These are phyloP conservation scores for Cheilosia impressa DNA, from an alignment of 2,888 invertebrate genomes.

Conservation along the genomic window DNA sequence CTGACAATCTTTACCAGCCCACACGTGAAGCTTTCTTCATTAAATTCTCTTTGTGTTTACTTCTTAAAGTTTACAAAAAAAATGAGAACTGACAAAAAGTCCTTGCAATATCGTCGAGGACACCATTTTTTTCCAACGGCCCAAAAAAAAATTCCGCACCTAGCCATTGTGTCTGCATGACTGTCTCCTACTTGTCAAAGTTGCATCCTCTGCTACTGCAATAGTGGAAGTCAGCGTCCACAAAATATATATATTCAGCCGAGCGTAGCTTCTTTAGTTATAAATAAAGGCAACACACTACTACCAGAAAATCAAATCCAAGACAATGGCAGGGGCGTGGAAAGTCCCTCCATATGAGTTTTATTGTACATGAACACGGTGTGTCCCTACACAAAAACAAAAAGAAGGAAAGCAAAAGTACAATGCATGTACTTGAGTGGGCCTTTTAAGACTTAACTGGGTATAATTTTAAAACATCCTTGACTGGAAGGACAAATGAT, in stretches of 20 bases:
- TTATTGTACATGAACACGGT: constrained; percentile 4
- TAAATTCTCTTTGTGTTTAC: constrained; percentile 4
- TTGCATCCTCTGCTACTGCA: constrained; percentile 41
- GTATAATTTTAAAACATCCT: constrained; percentile 71
- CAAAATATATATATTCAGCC: constrained; percentile 44
- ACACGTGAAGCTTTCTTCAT: neutral
- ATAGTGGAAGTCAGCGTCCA: constrained; percentile 27
- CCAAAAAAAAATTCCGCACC: constrained; percentile 27
- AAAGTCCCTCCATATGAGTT: constrained; percentile 29
- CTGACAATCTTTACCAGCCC: constrained; percentile 1
- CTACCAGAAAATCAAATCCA: constrained; percentile 59
- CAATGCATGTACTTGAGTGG: constrained; percentile 54
- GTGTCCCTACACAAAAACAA: neutral
- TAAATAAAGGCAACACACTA: constrained; percentile 50
- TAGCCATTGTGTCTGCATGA: constrained; percentile 40
- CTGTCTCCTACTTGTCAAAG: constrained; percentile 60
- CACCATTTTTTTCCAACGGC: constrained; percentile 24
- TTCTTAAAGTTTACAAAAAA: neutral
- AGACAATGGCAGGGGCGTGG: constrained; percentile 35
- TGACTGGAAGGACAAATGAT: constrained; percentile 66
- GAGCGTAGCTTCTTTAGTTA: constrained; percentile 57
- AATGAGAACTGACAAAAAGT: constrained; percentile 1
- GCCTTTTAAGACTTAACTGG: constrained; percentile 50
- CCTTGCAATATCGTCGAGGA: constrained; percentile 36
- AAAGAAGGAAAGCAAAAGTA: constrained; percentile 24